phyloP scores from a whole-genome alignment of 2,888 invertebrate species.

The Nephrocerus scutellatus region DNA sequence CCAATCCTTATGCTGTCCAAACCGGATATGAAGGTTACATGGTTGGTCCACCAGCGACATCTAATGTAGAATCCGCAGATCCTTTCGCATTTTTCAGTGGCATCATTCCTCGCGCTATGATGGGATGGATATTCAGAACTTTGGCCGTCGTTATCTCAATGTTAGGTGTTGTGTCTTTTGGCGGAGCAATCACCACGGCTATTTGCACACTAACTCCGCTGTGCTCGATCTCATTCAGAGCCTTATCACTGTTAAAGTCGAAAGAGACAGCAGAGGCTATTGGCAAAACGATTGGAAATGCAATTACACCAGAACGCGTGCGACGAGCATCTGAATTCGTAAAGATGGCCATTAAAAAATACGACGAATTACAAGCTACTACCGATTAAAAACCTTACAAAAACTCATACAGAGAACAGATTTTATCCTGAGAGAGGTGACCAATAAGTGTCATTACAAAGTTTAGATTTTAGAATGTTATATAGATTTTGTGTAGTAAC shows the following conservation, averaged over 20 bases:
- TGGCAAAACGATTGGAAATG: conserved; percentile 39
- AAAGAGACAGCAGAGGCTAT: conserved; percentile 35
- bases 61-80: conserved; percentile 21
- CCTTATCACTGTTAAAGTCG: conserved; percentile 35
- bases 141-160: conserved; percentile 47
- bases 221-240: conserved; percentile 49
- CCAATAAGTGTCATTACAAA: too few relatives aligned
- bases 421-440: too few relatives aligned
- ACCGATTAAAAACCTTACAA: too few relatives aligned
- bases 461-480: too few relatives aligned
- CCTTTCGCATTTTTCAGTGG: conserved; percentile 27
- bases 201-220: conserved; percentile 54
- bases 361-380: conserved; percentile 45
- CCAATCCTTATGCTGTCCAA: conserved; percentile 41
- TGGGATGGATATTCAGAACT: conserved; percentile 45
- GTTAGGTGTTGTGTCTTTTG: conserved; percentile 48
- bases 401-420: too few relatives aligned
- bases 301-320: conserved; percentile 53
- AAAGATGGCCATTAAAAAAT: conserved; percentile 53
- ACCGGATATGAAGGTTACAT: conserved; percentile 48
- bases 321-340: conserved; percentile 51
- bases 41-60: conserved; percentile 26
- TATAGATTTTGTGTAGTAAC: too few relatives aligned
- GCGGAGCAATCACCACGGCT: conserved; percentile 51
- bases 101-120: conserved; percentile 34